phyloP scores from a whole-genome alignment of 2,888 invertebrate species.

The Bhutanitis thaidina region DNA sequence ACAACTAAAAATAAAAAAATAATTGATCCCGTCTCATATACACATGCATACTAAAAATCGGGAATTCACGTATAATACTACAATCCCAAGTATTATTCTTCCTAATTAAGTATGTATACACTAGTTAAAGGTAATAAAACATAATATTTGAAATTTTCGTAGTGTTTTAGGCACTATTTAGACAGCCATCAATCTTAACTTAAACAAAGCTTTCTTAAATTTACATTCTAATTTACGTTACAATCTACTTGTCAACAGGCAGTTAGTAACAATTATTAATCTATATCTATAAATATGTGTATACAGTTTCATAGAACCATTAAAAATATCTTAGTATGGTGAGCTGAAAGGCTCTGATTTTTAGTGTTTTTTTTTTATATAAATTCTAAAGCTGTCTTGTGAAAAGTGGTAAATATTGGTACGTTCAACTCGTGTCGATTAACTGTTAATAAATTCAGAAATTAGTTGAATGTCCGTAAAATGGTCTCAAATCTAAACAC shows the following conservation, averaged over 20 bases:
- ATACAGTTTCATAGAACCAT: conserved; percentile 39
- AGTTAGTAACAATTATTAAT: conserved; percentile 66
- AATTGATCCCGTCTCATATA: conserved; percentile 72
- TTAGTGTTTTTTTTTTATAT: neutral
- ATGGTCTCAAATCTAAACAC: conserved; percentile 37
- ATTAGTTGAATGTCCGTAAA: neutral
- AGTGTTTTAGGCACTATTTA: conserved; percentile 80
- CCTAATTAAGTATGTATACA: conserved; percentile 58
- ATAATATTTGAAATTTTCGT: conserved; percentile 77
- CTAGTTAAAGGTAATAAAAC: conserved; percentile 71
- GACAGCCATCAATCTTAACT: conserved; percentile 80
- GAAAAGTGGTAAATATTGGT: conserved; percentile 3
- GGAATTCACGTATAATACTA: conserved; percentile 53
- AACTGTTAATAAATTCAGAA: neutral
- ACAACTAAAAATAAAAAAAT: conserved; percentile 45
- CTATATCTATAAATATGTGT: conserved; percentile 57
- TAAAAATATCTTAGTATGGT: conserved; percentile 29
- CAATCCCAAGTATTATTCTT: conserved; percentile 50
- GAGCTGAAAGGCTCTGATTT: neutral
- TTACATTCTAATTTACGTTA: conserved; percentile 49
- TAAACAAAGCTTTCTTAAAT: conserved; percentile 68
- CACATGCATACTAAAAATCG: conserved; percentile 55
- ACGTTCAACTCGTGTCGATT: neutral
- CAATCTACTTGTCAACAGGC: conserved; percentile 76
- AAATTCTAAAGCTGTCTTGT: conserved; percentile 32